A percentile compares a stretch with the other conserved stretches of the same genome.
These are phyloP conservation scores for Alloplasta piceator DNA, from an alignment of 2,888 invertebrate species.

Conservation along the genomic window DNA sequence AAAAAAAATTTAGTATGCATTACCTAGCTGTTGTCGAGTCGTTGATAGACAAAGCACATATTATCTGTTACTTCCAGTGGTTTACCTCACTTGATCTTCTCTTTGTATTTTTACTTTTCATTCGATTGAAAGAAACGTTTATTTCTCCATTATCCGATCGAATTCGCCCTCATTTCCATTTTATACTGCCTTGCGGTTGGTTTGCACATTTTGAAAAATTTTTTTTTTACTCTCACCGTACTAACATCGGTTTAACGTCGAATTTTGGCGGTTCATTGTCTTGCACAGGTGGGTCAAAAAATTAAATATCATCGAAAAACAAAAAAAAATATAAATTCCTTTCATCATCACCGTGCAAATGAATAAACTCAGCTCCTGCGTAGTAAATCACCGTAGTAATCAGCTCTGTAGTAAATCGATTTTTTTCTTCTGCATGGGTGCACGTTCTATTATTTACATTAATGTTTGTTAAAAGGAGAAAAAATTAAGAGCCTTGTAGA, in stretches of 20 bases:
- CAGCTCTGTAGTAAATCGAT: neutral
- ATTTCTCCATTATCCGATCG: constrained; percentile 64
- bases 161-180: constrained; percentile 69
- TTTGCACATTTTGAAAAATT: constrained; percentile 70
- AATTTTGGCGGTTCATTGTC: constrained; percentile 73
- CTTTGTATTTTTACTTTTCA: constrained; percentile 64
- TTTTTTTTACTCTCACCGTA: constrained; percentile 71
- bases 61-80: constrained; percentile 73
- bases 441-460: constrained; percentile 53
- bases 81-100: constrained; percentile 70
- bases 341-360: neutral
- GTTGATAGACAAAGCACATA: constrained; percentile 83
- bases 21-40: constrained; percentile 83
- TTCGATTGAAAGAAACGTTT: constrained; percentile 44
- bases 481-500: constrained; percentile 28
- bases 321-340: too few species aligned
- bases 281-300: constrained; percentile 76
- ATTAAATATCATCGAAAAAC: constrained; percentile 8
- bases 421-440: constrained; percentile 59
- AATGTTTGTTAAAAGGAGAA: neutral
- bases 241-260: constrained; percentile 73
- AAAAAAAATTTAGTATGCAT: constrained; percentile 79
- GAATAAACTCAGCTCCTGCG: constrained; percentile 4
- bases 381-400: constrained; percentile 33
- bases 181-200: constrained; percentile 77